Base-by-base conservation (phyloP, 2,888 invertebrate genomes). In the Meta bourneti region DNA sequence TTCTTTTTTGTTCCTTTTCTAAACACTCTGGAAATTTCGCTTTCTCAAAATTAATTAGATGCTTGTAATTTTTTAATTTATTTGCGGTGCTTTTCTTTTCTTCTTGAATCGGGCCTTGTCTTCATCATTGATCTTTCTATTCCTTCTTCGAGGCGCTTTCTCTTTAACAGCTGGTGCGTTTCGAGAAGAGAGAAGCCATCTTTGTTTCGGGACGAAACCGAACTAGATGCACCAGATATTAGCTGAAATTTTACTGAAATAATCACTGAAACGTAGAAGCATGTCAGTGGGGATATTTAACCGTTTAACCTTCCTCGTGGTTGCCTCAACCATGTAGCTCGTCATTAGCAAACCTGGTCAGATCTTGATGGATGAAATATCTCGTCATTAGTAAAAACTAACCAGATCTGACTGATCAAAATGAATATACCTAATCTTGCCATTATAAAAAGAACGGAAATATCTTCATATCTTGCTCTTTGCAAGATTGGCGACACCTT, bases 31-130 rank as follows among this genome's bases (percentile, higher is more conserved):
- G 77, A 84, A 81, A 86, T 86, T 86, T 86, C 77, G 77, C 85
- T 86, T 86, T 86, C 85, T 86, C 75, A 70, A 78, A 86, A 86
- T 86, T 86, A 86, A 86, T 86, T 86, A 86, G 85, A 77, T 51
- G 78, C 69, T 86, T 78, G 49, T 78, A 77, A 86, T 86, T 77
- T 77, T 86, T 86, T 86, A 75, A 86, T 86, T 81, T 81, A 71
- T 69, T 81, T 70, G 81, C 70, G 69, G 81, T 81, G 61, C 70
- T 81, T 71, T 81, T 81, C 81, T 81, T 71, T 81, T 19, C 61
- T 79, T 79, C 54, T n/a, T 20, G 20, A 61, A 16, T 61, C 16
- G 11, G 5, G 61, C 61, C 34, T 19, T 79, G 79, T 34, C 61
- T 79, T 20, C 61, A 79, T 79, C 61, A 79, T 79, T 54, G 79